Conservation (phyloP, 1,140 invertebrate species). For the Nephotettix cincticeps region DNA sequence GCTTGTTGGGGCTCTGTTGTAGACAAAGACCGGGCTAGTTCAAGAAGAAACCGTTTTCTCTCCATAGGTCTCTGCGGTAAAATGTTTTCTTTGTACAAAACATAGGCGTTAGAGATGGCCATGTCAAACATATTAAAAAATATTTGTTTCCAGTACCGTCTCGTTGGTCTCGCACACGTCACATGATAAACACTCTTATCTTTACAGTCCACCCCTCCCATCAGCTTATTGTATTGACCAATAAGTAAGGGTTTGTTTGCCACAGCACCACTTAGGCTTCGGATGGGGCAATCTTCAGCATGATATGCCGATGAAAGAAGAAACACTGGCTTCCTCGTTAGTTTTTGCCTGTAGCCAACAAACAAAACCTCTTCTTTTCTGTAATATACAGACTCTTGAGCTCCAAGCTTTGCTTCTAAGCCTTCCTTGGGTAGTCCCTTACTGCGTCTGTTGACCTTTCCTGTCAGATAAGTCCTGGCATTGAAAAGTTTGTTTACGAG, state of each 20-base stretch:
- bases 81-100: conserved; percentile 5
- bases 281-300: conserved; percentile 9
- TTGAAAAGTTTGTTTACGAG: not conserved
- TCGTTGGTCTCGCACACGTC: not conserved
- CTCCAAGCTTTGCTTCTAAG: not conserved
- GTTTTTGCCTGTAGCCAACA: not conserved
- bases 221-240: conserved; percentile 10
- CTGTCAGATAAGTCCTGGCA: conserved; percentile 1
- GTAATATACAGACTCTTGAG: not conserved
- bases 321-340: not conserved
- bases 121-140: conserved; percentile 22
- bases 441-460: not conserved
- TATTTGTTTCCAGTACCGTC: conserved; percentile 22
- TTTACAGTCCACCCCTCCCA: conserved; percentile 26
- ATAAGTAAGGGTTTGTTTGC: conserved; percentile 11
- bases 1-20: no score
- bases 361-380: not conserved
- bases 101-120: conserved; percentile 15
- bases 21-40: no score
- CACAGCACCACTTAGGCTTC: not conserved
- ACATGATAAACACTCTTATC: conserved; percentile 19
- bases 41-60: no score
- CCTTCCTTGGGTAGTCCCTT: not conserved
- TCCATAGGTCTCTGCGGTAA: no score
- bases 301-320: not conserved